Evolutionary conservation across 2,888 invertebrate genomes (phyloP).

Genomic region (Thera britannica): DNA sequence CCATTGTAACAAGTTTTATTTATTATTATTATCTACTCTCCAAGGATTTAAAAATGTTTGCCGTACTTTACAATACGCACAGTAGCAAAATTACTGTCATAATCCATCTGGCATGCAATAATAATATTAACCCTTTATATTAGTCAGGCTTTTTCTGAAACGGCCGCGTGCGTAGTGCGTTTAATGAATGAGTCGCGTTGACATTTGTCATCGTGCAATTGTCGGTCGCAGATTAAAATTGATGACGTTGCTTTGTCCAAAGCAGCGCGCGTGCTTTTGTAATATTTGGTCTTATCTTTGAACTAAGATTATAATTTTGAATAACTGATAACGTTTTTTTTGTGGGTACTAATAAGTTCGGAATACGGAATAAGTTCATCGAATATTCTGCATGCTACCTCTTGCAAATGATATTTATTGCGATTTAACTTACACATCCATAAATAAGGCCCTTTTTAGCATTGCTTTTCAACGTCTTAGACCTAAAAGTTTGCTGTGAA

Average conservation of each 20-base stretch:
- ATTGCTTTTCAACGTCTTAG: too few relatives aligned
- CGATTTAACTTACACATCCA: too few relatives aligned
- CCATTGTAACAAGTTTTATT: too few relatives aligned
- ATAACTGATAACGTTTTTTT: constrained; percentile 47
- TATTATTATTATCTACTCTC: not conserved
- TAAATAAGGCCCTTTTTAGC: too few relatives aligned
- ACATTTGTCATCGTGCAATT: constrained; percentile 85
- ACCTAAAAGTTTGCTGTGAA: too few relatives aligned
- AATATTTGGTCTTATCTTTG: constrained; percentile 61
- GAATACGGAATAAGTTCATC: too few relatives aligned
- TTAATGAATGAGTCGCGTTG: constrained; percentile 78
- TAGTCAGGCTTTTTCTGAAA: constrained; percentile 71
- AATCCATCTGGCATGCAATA: constrained; percentile 68
- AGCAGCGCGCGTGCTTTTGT: constrained; percentile 70
- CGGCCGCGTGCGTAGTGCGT: constrained; percentile 67
- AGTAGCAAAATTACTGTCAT: constrained; percentile 48
- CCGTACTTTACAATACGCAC: constrained; percentile 1
- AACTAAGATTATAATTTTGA: constrained; percentile 59
- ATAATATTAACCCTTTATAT: constrained; percentile 83
- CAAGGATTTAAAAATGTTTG: constrained; percentile 8
- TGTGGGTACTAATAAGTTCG: too few relatives aligned
- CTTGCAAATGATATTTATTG: too few relatives aligned
- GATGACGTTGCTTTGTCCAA: constrained; percentile 81
- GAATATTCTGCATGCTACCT: too few relatives aligned
- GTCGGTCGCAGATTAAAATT: constrained; percentile 82